Evolutionary conservation across 2,113 vertebrate species (phyloP).

Genomic region (Abramis brama): DNA sequence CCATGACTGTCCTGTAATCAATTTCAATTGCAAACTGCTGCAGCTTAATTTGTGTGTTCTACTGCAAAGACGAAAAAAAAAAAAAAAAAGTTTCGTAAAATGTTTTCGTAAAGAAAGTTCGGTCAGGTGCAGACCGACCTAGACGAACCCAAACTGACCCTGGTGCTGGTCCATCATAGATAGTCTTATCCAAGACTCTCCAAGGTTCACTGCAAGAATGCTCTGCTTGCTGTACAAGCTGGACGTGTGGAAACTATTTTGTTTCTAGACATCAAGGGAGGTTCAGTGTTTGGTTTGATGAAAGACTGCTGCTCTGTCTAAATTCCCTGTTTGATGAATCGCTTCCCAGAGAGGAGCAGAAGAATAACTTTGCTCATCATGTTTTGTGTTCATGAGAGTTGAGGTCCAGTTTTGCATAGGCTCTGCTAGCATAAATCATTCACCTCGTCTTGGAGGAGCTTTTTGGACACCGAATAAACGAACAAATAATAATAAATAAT

Average conservation of each 20-base stretch:
- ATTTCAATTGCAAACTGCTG: background rate
- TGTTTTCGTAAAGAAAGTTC: background rate
- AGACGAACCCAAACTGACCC: background rate
- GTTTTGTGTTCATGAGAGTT: background rate
- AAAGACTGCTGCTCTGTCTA: background rate
- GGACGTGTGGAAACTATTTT: slow-evolving; percentile 1
- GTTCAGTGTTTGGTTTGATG: background rate
- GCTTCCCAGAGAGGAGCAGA: slow-evolving; percentile 7
- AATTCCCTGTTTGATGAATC: background rate
- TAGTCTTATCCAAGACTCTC: slow-evolving; percentile 7
- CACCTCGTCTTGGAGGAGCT: background rate
- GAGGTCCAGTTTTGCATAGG: background rate
- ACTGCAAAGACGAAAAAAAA: background rate
- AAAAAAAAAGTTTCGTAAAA: background rate
- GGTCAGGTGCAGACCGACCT: slow-evolving; percentile 2
- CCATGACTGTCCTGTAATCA: background rate
- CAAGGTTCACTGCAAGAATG: slow-evolving; percentile 34
- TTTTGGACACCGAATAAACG: background rate
- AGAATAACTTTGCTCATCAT: slow-evolving; percentile 14
- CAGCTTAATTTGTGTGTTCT: background rate
- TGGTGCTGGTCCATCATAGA: slow-evolving; percentile 7
- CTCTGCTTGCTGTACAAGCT: background rate
- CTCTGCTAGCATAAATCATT: background rate
- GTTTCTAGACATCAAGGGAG: slow-evolving; percentile 16
- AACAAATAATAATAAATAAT: background rate